Conservation (phyloP, 2,797 vertebrate genomes). For the Dendrocincla tyrannina region DNA sequence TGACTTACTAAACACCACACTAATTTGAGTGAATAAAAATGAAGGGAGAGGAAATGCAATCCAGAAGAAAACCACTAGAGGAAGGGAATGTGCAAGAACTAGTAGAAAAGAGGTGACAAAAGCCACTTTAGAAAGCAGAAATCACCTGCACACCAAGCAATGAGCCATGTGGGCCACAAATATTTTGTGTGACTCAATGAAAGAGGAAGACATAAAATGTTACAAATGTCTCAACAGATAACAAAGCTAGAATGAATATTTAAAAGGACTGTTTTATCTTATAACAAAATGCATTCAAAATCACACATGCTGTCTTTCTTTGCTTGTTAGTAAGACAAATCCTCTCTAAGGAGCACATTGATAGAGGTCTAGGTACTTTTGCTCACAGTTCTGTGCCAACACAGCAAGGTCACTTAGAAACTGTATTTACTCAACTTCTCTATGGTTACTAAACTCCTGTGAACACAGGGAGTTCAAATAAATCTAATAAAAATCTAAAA, state of each 20-base stretch:
- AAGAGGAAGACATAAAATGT: background rate
- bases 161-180: background rate
- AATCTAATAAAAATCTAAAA: background rate
- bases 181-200: background rate
- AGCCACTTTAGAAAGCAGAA: background rate
- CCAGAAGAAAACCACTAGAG: background rate
- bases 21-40: background rate
- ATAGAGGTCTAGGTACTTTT: background rate
- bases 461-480: background rate
- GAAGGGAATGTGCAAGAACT: background rate
- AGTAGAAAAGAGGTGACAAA: background rate
- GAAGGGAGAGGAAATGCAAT: background rate
- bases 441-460: background rate
- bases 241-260: conserved; percentile 44
- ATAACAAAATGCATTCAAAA: background rate
- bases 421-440: background rate
- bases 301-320: conserved; percentile 14
- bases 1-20: background rate
- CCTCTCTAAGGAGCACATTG: background rate
- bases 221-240: background rate
- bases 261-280: background rate
- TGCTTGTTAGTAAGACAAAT: conserved; percentile 59
- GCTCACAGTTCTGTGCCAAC: background rate
- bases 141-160: background rate
- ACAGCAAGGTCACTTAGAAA: conserved; percentile 6